Evolutionary conservation across 2,888 invertebrate species (phyloP), one percentile per base, ranked within the genome.

Genomic region (Harpalus rufipes): DNA sequence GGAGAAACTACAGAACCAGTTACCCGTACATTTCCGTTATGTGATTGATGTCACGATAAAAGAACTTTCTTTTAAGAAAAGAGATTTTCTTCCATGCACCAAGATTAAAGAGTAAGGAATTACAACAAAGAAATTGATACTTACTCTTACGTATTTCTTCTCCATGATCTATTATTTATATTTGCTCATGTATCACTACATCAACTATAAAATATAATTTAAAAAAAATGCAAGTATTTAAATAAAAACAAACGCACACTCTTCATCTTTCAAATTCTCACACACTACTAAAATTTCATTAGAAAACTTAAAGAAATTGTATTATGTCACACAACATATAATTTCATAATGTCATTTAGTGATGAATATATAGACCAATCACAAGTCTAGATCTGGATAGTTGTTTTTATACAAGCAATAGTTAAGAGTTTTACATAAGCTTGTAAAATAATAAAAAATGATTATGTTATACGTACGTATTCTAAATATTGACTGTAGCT

Each of bases 1-100:
- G 16, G 16, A 74, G 56, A 5, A 39, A n/a, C 39, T 10, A 41
- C 56, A 18, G n/a, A 74, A 12, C 10, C 18, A 74, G 18, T 51
- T 74, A 18, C 74, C 16, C 72, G 44, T 51, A 44, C 44, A 41
- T 44, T 51, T 7, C 12, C 25, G 7, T 74, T 51, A 74, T 18
- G 18, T 74, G 74, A 44, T 74, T 51, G 51, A 51, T 74, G 74
- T 2, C 32, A 72, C 14, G 39, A 41, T n/a, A 25, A 14, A 59
- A 51, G 1, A 51, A 51, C 12, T 51, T 32, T 32, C 32, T 32
- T 32, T 4, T 51, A 51, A 51, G 10, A 51, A 51, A 51, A 12
- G 6, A 51, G 44, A 12, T 51, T 51, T 12, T 51, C 2, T 51
- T 10, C 12, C 0, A 51, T 10, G 12, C 44, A 5, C 0, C 0